A percentile compares a stretch with the other conserved stretches of the same genome.
Conservation (phyloP, 2,797 vertebrate genomes). For the Fistularia tabacaria region DNA sequence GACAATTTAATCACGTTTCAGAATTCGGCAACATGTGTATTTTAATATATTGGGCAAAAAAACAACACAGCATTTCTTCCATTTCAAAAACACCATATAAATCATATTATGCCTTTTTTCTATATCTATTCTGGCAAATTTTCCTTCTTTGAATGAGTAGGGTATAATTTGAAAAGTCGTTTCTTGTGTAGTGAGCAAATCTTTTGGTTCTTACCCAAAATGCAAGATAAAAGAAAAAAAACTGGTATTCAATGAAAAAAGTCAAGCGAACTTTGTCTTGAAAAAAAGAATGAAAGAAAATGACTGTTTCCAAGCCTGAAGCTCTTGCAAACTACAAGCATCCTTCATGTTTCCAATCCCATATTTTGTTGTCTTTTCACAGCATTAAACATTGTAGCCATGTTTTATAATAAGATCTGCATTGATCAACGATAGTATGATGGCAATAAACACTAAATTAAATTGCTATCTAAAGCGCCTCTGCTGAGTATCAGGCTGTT, state of each 20-base stretch:
- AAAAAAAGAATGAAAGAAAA: too few relatives aligned
- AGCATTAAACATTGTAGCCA: conserved; percentile 24
- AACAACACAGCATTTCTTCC: conserved; percentile 16
- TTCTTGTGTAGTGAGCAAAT: too few relatives aligned
- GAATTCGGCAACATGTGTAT: too few relatives aligned
- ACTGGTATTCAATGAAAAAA: too few relatives aligned
- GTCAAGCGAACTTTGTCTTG: too few relatives aligned
- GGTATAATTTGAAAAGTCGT: too few relatives aligned
- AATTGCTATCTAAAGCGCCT: conserved; percentile 41
- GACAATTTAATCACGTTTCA: too few relatives aligned
- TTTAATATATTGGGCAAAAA: neutral
- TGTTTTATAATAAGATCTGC: conserved; percentile 47
- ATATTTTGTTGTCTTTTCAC: conserved; percentile 35
- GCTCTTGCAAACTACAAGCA: too few relatives aligned
- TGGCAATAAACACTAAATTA: conserved; percentile 58
- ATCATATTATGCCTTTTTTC: too few relatives aligned
- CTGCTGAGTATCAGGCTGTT: conserved; percentile 43
- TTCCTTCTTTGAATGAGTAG: neutral
- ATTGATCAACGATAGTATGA: conserved; percentile 58
- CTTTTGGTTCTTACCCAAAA: too few relatives aligned
- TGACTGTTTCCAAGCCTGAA: too few relatives aligned
- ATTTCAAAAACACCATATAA: conserved; percentile 27
- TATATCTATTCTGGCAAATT: conserved; percentile 27
- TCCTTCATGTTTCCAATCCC: conserved; percentile 42
- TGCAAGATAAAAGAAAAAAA: too few relatives aligned